A percentile compares a stretch with the other conserved stretches of the same genome.
Evolutionary conservation across 2,888 invertebrate species (phyloP).

Genomic region (Phragmatobia fuliginosa): DNA sequence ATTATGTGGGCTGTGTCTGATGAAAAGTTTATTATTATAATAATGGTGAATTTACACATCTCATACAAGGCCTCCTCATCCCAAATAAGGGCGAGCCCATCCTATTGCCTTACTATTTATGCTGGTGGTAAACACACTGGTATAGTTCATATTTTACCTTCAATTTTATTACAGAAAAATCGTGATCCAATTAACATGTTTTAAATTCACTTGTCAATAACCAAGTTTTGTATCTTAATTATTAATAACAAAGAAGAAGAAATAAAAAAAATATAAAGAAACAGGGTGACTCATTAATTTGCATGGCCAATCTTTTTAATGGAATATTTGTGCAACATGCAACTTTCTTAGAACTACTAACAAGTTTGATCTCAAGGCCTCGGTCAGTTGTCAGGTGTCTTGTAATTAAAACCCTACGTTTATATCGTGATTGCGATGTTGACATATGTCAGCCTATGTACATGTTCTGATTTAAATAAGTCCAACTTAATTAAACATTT

Average conservation of each 20-base stretch:
- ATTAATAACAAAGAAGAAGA: not conserved
- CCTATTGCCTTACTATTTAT: too few species aligned
- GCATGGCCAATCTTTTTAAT: not conserved
- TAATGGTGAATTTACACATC: not conserved
- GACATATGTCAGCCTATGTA: slow-evolving; percentile 42
- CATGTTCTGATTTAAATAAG: slow-evolving; percentile 32
- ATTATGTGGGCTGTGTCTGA: too few species aligned
- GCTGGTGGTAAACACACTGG: too few species aligned
- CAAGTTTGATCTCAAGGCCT: slow-evolving; percentile 44
- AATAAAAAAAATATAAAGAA: not conserved
- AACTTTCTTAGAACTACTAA: slow-evolving; percentile 22
- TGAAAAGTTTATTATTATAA: too few species aligned
- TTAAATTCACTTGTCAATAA: not conserved
- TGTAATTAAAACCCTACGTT: slow-evolving; percentile 41
- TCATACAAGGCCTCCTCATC: not conserved
- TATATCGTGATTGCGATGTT: slow-evolving; percentile 34
- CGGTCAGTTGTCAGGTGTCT: slow-evolving; percentile 28
- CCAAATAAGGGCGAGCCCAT: not conserved
- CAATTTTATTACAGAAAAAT: too few species aligned
- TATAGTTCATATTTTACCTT: too few species aligned
- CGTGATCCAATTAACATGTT: not conserved
- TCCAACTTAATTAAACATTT: slow-evolving; percentile 41
- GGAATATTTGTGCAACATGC: not conserved
- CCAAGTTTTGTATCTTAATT: not conserved
- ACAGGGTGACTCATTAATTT: not conserved